Percentiles rank a stretch among this genome's conserved stretches.
Conservation (phyloP, 2,888 invertebrate species). For the Alviniconcha strummeri region DNA sequence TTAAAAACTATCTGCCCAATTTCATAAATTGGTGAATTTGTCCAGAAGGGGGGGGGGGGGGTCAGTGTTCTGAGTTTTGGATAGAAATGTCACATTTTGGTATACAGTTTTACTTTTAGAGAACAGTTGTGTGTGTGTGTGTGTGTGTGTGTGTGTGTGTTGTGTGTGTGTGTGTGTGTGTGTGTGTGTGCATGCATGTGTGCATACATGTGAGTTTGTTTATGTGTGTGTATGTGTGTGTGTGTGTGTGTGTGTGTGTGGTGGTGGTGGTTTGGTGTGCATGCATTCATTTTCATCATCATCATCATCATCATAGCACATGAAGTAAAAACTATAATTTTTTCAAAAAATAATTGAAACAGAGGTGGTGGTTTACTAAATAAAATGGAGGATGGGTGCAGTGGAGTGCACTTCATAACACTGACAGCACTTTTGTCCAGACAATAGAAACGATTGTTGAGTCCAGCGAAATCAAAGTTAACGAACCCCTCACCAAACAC, state of each 20-base stretch:
- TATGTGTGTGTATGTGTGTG: not conserved
- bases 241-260: constrained; percentile 2
- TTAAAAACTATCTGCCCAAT: not conserved
- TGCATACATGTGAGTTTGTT: not conserved
- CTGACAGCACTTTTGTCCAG: too few relatives aligned
- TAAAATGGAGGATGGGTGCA: too few relatives aligned
- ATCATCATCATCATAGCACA: too few relatives aligned
- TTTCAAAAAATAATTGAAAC: too few relatives aligned
- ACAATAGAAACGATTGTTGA: too few relatives aligned
- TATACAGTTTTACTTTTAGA: not conserved
- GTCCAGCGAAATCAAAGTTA: too few relatives aligned
- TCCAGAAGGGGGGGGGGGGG: not conserved
- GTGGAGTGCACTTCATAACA: too few relatives aligned
- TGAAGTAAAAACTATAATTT: too few relatives aligned
- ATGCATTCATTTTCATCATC: too few relatives aligned
- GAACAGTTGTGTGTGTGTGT: not conserved
- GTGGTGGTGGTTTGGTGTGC: not conserved
- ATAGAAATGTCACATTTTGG: not conserved
- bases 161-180: not conserved
- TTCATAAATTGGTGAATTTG: not conserved
- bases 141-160: constrained; percentile 11
- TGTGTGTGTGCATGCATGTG: not conserved
- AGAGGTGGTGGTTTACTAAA: too few relatives aligned
- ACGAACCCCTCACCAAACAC: too few relatives aligned
- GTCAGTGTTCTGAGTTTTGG: not conserved